A percentile compares a stretch with the other conserved stretches of the same genome.
Evolutionary conservation across 1,140 invertebrate species (phyloP).

Genomic region (Ceratoteleas bidentatus): DNA sequence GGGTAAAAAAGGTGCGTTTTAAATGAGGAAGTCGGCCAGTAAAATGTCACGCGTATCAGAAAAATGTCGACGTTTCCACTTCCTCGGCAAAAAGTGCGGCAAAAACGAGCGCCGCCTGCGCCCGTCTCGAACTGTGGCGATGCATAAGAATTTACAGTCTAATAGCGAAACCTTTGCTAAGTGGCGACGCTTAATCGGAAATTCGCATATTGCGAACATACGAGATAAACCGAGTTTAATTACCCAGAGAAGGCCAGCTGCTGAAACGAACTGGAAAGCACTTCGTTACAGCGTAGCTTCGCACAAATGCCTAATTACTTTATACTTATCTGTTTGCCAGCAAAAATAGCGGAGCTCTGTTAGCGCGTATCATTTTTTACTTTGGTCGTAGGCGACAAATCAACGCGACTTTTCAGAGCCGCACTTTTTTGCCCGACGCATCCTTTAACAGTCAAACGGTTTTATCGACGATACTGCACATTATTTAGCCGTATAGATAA

Average conservation of each 20-base stretch:
- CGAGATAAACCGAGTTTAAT: slow-evolving; percentile 67
- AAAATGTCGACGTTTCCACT: background rate
- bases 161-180: slow-evolving; percentile 56
- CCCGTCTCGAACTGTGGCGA: slow-evolving; percentile 21
- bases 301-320: slow-evolving; percentile 68
- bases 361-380: slow-evolving; percentile 61
- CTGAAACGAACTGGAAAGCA: slow-evolving; percentile 69
- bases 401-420: slow-evolving; percentile 35
- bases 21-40: background rate
- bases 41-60: background rate
- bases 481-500: background rate
- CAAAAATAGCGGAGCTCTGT: slow-evolving; percentile 63
- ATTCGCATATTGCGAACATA: slow-evolving; percentile 64
- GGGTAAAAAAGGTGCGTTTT: no score
- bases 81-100: background rate
- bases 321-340: slow-evolving; percentile 62
- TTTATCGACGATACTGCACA: background rate
- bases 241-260: slow-evolving; percentile 68
- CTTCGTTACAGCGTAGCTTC: slow-evolving; percentile 64
- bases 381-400: slow-evolving; percentile 42
- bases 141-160: slow-evolving; percentile 55
- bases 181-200: slow-evolving; percentile 61
- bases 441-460: slow-evolving; percentile 13
- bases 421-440: slow-evolving; percentile 11
- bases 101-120: slow-evolving; percentile 15